phyloP scores from a whole-genome alignment of 2,113 vertebrate genomes.

The Oncorhynchus clarkii region DNA sequence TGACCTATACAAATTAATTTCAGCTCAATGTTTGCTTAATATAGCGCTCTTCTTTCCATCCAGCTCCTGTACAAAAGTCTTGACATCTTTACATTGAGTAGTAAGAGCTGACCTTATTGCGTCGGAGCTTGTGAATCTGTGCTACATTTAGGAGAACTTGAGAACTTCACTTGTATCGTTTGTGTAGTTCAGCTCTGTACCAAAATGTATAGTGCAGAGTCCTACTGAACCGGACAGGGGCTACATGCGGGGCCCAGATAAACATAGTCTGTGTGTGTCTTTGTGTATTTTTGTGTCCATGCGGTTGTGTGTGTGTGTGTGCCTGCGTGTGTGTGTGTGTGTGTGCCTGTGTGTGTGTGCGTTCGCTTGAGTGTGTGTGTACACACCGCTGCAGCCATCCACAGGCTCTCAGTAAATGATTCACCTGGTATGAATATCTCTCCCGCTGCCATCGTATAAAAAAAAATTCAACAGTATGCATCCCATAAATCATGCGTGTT shows the following conservation, averaged over 20 bases:
- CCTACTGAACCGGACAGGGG: neutral
- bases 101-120: neutral
- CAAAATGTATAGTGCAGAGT: neutral
- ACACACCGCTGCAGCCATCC: constrained; percentile 5
- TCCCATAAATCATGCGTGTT: neutral
- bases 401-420: constrained; percentile 17
- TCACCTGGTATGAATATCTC: constrained; percentile 14
- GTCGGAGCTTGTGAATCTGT: neutral
- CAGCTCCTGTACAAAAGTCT: too few relatives aligned
- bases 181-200: neutral
- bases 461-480: neutral
- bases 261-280: too few relatives aligned
- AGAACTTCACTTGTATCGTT: neutral
- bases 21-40: too few relatives aligned
- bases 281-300: too few relatives aligned
- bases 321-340: too few relatives aligned
- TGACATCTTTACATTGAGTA: too few relatives aligned
- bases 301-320: neutral
- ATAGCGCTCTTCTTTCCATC: too few relatives aligned
- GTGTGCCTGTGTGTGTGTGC: too few relatives aligned
- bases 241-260: neutral
- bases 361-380: neutral
- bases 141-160: neutral
- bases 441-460: constrained; percentile 18
- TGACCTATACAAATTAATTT: too few relatives aligned